Conservation (phyloP, 2,113 vertebrate genomes). For the Pomatostomus ruficeps region DNA sequence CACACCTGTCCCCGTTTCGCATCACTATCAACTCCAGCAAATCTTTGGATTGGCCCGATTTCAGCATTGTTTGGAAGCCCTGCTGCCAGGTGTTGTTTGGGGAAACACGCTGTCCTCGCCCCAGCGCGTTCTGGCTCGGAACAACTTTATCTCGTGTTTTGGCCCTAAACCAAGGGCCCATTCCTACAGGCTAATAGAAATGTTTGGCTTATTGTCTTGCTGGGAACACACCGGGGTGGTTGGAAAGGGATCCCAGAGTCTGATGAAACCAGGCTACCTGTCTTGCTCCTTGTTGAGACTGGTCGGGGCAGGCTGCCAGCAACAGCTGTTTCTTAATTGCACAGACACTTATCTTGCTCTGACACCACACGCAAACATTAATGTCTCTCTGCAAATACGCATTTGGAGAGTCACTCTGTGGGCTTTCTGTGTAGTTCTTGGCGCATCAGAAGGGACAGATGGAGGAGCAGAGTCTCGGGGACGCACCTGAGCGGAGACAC, state of each 20-base stretch:
- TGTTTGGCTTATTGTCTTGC: not conserved
- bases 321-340: conserved; percentile 51
- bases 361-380: conserved; percentile 12
- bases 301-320: not conserved
- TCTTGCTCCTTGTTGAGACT: conserved; percentile 7
- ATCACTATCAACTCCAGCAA: not conserved
- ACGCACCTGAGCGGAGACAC: not conserved
- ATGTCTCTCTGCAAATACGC: not conserved
- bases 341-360: conserved; percentile 45
- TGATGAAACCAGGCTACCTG: conserved; percentile 21
- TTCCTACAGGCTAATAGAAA: conserved; percentile 13
- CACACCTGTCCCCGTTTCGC: conserved; percentile 20
- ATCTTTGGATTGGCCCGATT: conserved; percentile 4
- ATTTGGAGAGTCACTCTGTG: not conserved
- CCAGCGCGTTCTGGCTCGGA: not conserved
- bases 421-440: not conserved
- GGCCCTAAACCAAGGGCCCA: not conserved
- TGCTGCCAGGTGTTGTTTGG: conserved; percentile 45
- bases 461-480: not conserved
- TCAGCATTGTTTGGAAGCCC: conserved; percentile 28
- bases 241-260: not conserved
- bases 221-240: not conserved
- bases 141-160: not conserved
- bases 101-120: not conserved
- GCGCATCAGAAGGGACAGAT: not conserved